Base-by-base conservation (phyloP, 2,888 invertebrate species). In the Craniophora ligustri region DNA sequence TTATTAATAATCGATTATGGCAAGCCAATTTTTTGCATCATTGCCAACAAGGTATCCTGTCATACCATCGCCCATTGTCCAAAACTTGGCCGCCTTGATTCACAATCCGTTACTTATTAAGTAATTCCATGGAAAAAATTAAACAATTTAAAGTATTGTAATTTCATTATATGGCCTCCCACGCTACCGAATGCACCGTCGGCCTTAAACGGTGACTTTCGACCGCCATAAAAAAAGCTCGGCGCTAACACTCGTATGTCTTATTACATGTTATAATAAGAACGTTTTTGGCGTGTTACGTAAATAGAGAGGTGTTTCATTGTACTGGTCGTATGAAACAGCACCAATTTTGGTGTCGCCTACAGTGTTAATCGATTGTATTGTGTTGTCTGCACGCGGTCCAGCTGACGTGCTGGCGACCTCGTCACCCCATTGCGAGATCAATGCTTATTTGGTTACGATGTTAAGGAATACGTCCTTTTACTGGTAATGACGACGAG, bases 291-390 rank as follows among this genome's bases (percentile, higher is more conserved):
- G 42, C 18, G 11, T 47, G 50, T 56, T 56, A 51, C 19, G 56
- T 41, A 47, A 54, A 53, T 64, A 62, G 53, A 47, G 38, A 62
- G 44, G 71, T 72, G 64, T 74, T 76, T 61, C 61, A 34, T 61
- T 74, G 54, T 60, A 57, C 59, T 82, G 82, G 80, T 77, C 65
- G 64, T 71, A 73, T 76, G 65, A 64, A 78, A 81, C 85, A 71
- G 58, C 65, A 65, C 88, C 89, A 81, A 87, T 85, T 91, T 90
- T 87, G 91, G 89, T 86, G 83, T 76, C 81, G 78, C 80, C 79
- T 75, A 79, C 86, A 71, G 74, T 66, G 60, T 66, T 81, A 83
- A 86, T 88, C 82, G 86, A 85, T 86, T 80, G 83, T 84, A 85
- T 86, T 85, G 85, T 83, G 67, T 66, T 68, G 70, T 75, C 47